Evolutionary conservation across 2,888 invertebrate species (phyloP).

Genomic region (Tuberolachnus salignus): DNA sequence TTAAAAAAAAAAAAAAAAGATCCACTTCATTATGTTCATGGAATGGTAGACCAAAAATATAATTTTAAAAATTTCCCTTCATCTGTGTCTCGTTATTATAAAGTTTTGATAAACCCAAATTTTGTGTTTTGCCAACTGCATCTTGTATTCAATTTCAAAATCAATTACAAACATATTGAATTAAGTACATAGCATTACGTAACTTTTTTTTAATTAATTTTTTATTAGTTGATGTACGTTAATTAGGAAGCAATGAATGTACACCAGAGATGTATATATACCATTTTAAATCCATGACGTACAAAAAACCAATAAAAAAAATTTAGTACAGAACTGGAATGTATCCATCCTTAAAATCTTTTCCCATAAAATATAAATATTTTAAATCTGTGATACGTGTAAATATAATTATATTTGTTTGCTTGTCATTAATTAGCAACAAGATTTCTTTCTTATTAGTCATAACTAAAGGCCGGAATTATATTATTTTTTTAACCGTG

Average conservation of each 20-base stretch:
- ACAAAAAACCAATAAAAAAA: conserved; percentile 11
- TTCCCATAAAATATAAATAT: background rate
- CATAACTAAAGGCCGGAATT: too few species aligned
- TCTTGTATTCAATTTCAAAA: conserved; percentile 3
- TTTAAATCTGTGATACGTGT: conserved; percentile 9
- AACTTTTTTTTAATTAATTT: background rate
- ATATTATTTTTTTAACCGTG: too few species aligned
- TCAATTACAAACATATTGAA: background rate
- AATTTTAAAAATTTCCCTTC: conserved; percentile 6
- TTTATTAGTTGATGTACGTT: conserved; percentile 5
- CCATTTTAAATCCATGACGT: background rate
- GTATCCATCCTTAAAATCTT: background rate
- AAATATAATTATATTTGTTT: conserved; percentile 21
- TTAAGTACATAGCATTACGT: background rate
- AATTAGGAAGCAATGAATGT: conserved; percentile 6
- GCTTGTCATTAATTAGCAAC: background rate
- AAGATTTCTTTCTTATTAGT: too few species aligned
- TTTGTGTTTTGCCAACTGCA: background rate
- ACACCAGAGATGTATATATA: conserved; percentile 3
- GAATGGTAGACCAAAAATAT: background rate
- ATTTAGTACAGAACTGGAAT: conserved; percentile 18
- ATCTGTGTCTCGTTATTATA: conserved; percentile 1
- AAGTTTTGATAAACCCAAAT: background rate
- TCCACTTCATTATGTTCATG: background rate
- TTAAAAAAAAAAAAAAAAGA: conserved; percentile 5